These are phyloP conservation scores for Condylura cristata DNA, from an alignment of 2,113 vertebrate genomes.

Conservation along the genomic window DNA sequence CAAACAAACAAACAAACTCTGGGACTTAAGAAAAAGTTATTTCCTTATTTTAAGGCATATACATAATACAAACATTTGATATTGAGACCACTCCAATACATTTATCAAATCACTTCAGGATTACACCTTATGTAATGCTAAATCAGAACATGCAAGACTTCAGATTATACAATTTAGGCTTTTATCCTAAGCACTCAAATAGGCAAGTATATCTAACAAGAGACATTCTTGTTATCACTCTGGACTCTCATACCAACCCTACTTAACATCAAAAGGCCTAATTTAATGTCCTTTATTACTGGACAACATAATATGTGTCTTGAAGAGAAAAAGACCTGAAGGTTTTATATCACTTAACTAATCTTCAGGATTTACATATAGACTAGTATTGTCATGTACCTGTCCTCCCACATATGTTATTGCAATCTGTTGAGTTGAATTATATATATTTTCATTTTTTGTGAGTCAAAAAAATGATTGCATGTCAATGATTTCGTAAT, in stretches of 20 bases:
- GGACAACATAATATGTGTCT: neutral
- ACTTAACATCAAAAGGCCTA: neutral
- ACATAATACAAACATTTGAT: neutral
- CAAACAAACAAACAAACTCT: neutral
- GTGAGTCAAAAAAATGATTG: neutral
- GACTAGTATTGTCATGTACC: neutral
- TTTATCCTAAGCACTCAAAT: neutral
- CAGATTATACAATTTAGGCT: neutral
- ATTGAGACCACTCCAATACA: neutral
- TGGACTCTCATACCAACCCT: neutral
- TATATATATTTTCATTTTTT: neutral
- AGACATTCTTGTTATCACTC: neutral
- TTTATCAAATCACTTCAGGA: conserved; percentile 32
- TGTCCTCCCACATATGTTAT: neutral
- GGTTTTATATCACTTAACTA: neutral
- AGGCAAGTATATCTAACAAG: neutral
- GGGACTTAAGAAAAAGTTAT: neutral
- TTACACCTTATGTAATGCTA: neutral
- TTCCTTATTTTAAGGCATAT: conserved; percentile 15
- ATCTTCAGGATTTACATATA: neutral
- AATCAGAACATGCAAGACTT: neutral
- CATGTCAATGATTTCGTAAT: neutral
- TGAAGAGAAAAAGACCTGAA: neutral
- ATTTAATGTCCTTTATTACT: neutral
- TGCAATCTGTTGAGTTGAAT: neutral